phyloP scores from a whole-genome alignment of 2,113 vertebrate species.

The Orientallactaga bullata region DNA sequence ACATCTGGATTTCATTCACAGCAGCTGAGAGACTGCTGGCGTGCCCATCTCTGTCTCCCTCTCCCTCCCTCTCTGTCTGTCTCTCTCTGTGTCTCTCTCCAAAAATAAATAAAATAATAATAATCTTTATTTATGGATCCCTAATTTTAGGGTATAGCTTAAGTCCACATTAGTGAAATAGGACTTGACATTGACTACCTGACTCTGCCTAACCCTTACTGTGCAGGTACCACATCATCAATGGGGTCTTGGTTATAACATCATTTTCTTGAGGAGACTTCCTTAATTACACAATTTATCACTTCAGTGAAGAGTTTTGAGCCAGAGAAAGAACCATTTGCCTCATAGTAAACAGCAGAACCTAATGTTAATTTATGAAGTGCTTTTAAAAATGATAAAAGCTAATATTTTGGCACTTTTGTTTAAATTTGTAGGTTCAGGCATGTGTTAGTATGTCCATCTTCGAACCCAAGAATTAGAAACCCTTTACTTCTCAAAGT shows the following conservation, averaged over 20 bases:
- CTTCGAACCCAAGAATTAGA: neutral
- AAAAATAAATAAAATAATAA: too few species aligned
- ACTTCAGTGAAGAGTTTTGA: neutral
- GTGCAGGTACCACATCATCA: neutral
- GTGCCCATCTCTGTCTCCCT: too few species aligned
- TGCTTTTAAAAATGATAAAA: slow-evolving; percentile 39
- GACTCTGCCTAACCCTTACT: neutral
- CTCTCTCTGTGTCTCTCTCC: too few species aligned
- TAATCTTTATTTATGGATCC: neutral
- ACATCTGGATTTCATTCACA: too few species aligned
- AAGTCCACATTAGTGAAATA: neutral
- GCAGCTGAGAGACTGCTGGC: too few species aligned
- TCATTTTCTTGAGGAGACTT: neutral
- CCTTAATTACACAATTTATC: neutral
- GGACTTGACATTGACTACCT: neutral
- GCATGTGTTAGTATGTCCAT: neutral
- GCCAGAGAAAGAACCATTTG: neutral
- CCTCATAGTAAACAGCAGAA: neutral
- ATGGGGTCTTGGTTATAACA: neutral
- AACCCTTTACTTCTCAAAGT: neutral
- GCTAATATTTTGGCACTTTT: neutral
- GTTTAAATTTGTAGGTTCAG: slow-evolving; percentile 12
- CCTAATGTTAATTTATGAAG: neutral
- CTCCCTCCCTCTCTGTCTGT: too few species aligned
- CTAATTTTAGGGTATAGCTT: slow-evolving; percentile 41